Conservation (phyloP, 1,140 invertebrate species). For the Plutomurus gul region DNA sequence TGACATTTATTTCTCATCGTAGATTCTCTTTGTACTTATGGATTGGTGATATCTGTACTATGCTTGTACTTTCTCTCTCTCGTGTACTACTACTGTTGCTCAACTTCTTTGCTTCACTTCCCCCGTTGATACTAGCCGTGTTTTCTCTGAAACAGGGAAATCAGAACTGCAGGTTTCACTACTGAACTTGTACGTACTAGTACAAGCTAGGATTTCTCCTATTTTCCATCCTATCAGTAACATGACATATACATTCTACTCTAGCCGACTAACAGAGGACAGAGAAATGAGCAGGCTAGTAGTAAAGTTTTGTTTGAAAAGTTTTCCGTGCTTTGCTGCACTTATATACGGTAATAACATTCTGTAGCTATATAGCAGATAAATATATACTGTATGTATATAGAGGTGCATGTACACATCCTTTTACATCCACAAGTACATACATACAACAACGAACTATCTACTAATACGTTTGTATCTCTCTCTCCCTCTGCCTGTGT, state of each 20-base stretch:
- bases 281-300: conserved; percentile 7
- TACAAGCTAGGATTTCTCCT: no score
- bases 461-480: no score
- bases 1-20: conserved; percentile 24
- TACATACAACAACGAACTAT: no score
- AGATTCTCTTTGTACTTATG: background rate
- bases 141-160: no score
- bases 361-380: background rate
- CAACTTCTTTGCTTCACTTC: no score
- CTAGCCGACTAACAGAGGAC: background rate
- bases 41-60: no score
- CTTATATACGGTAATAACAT: no score
- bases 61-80: no score
- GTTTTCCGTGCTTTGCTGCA: conserved; percentile 1
- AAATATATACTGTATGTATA: background rate
- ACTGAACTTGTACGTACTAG: no score
- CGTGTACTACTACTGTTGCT: no score
- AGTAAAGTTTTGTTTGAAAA: conserved; percentile 30
- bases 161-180: background rate
- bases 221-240: background rate
- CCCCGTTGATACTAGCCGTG: no score
- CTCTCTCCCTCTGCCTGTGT: background rate
- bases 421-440: background rate
- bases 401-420: background rate
- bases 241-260: background rate